A percentile compares a stretch with the other conserved stretches of the same genome.
These are phyloP conservation scores for Morphnarchus princeps DNA, from an alignment of 2,113 vertebrate species.

Conservation along the genomic window DNA sequence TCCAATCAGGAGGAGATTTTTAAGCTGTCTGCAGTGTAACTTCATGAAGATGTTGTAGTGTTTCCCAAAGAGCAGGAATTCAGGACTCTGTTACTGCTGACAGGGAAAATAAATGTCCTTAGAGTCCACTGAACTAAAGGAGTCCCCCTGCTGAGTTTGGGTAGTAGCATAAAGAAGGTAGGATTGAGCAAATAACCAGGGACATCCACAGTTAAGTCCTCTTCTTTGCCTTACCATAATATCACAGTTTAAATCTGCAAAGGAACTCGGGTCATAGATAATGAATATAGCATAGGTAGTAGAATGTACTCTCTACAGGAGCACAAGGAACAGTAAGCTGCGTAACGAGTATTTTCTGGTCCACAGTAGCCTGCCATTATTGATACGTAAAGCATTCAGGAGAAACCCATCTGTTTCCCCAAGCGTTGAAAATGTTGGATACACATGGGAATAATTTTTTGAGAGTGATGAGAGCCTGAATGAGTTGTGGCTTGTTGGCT, in stretches of 20 bases:
- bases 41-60: neutral
- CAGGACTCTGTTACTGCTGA: neutral
- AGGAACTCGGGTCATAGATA: accelerated
- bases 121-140: neutral
- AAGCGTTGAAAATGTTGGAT: neutral
- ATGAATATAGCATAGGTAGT: neutral
- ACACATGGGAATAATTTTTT: neutral
- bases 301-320: neutral
- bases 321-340: neutral
- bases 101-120: neutral
- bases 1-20: neutral
- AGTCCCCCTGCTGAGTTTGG: neutral
- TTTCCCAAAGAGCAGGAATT: neutral
- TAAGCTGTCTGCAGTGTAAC: neutral
- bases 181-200: neutral
- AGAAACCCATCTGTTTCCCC: neutral
- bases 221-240: neutral
- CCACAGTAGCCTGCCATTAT: neutral
- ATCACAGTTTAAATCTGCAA: accelerated
- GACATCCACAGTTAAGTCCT: neutral
- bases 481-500: neutral
- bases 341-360: neutral
- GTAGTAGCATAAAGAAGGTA: neutral
- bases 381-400: neutral
- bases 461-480: neutral